Evolutionary conservation across 1,140 invertebrate genomes (phyloP), one percentile per base, ranked within the genome.

Genomic region (Drosophila ficusphila): DNA sequence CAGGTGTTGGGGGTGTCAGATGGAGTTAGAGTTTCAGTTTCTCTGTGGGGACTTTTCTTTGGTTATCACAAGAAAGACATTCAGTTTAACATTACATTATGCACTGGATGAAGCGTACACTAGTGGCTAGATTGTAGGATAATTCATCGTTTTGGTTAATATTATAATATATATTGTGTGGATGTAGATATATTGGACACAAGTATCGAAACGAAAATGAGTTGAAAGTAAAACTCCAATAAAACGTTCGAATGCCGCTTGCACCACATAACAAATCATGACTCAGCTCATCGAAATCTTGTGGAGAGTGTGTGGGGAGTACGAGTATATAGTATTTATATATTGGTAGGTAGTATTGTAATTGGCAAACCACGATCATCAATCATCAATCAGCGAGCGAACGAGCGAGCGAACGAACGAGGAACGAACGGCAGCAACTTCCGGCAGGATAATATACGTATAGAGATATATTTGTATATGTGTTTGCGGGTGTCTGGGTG

Each of bases 281-380:
- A 82, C 81, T 83, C 74, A 74, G 79, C 69, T 83, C 64, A 75
- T 75, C 69, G 76, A 85, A 79, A 83, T 68, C 56, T 77, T 46
- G 53, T 56, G 25, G 60, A 25, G 65, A 56, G 16, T 69, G 16
- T 52, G 52, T 58, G 16, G 44, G 33, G 67, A 54, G 18, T 69
- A 76, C n/a, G n/a, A n/a, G n/a, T 76, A 75, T 65, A 69, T 44
- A 33, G 33, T 51, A 56, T 76, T 76, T 67, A 61, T 73, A 68
- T 60, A 48, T 78, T 68, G 60, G 56, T 78, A 72, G 60, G 56
- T 81, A 77, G 64, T 81, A 67, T 76, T 71, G 58, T 76, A 74
- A 86, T 86, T 75, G 82, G 81, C 82, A 86, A 82, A 78, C 86
- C 82, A 86, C 82, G 83, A 88, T 88, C 82, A 88, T 88, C 82